A percentile compares a stretch with the other conserved stretches of the same genome.
Evolutionary conservation across 2,113 vertebrate species (phyloP).

Genomic region (Bothrops jararaca): DNA sequence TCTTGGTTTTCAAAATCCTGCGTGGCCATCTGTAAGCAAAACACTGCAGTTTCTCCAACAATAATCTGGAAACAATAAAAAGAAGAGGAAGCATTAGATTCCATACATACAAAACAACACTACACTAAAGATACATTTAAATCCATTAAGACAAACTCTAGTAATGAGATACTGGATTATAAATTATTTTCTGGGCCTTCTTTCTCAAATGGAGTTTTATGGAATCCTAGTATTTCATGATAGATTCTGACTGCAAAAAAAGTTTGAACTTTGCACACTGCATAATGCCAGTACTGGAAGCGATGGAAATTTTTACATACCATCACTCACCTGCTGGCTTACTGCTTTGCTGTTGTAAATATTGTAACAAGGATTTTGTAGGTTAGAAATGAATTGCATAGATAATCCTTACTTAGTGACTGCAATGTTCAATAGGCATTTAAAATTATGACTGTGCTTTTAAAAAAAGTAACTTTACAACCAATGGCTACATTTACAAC

Average conservation of each 20-base stretch:
- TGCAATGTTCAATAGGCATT: not conserved
- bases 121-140: slow-evolving; percentile 32
- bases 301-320: not conserved
- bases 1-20: slow-evolving; percentile 95
- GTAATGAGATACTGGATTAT: not conserved
- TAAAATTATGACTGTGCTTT: not conserved
- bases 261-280: not conserved
- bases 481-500: not conserved
- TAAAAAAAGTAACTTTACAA: not conserved
- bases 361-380: not conserved
- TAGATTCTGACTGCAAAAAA: not conserved
- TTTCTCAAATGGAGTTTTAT: not conserved
- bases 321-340: not conserved
- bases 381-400: not conserved
- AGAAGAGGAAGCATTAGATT: slow-evolving; percentile 60
- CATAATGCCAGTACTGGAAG: not conserved
- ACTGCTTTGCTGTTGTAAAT: not conserved
- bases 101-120: slow-evolving; percentile 31
- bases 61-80: slow-evolving; percentile 82
- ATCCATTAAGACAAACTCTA: slow-evolving; percentile 25
- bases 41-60: slow-evolving; percentile 91
- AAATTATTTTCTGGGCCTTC: not conserved
- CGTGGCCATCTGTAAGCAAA: slow-evolving; percentile 94
- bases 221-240: not conserved
- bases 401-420: not conserved